Evolutionary conservation across 2,888 invertebrate genomes (phyloP).

Genomic region (Syritta pipiens): DNA sequence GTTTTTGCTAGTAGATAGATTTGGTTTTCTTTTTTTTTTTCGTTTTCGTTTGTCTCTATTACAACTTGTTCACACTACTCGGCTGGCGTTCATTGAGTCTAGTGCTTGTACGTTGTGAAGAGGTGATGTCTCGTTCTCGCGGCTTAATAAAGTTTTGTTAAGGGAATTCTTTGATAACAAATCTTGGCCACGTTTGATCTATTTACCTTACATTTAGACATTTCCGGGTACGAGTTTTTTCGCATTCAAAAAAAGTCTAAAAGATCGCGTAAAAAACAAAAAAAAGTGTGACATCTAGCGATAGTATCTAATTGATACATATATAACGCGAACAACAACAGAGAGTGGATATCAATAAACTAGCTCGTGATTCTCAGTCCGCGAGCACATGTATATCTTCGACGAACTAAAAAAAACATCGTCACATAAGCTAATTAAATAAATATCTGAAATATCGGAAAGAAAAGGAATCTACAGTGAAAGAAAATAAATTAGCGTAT

Average conservation of each 20-base stretch:
- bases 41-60: background rate
- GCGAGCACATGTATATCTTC: conserved; percentile 12
- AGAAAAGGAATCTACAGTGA: background rate
- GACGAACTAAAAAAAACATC: conserved; percentile 1
- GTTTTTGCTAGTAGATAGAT: conserved; percentile 16
- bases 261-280: background rate
- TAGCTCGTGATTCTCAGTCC: conserved; percentile 33
- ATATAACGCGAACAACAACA: conserved; percentile 6
- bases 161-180: background rate
- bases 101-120: conserved; percentile 24
- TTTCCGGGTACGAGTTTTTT: conserved; percentile 24
- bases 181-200: conserved; percentile 13
- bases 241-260: background rate
- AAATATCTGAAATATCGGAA: too few relatives aligned
- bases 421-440: conserved; percentile 9
- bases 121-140: background rate
- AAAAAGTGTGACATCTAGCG: conserved; percentile 12
- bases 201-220: conserved; percentile 13
- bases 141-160: background rate
- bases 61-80: conserved; percentile 5
- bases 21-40: background rate
- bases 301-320: conserved; percentile 34
- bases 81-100: conserved; percentile 23
- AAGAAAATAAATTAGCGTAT: background rate
- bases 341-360: conserved; percentile 27